Base-by-base conservation (phyloP, 1,140 invertebrate genomes). In the Saccostrea glomerata region DNA sequence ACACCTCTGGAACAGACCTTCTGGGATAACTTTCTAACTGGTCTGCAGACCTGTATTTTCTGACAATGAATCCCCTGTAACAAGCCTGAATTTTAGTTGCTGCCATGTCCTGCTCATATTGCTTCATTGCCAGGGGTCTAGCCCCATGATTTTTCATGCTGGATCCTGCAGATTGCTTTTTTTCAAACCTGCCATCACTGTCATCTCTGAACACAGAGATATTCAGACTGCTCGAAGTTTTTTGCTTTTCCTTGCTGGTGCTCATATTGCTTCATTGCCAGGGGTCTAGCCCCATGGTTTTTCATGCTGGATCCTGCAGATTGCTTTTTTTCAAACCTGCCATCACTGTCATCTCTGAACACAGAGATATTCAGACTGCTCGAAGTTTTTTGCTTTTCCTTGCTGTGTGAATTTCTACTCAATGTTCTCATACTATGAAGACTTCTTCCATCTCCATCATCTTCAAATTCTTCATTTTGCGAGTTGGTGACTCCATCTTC, bases 31-130 rank as follows among this genome's bases (percentile, higher is more conserved):
- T 63, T 82, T 83, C 73, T 87, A 70, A 36, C 84, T 94, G 92
- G 66, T 89, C 66, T 93, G 91, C 47, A 63, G 6, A 63, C 4
- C 58, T n/a, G 20, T 20, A 20, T 82, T 86, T 20, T 20, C 47
- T 40, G 7, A 47, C 73, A 87, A 96, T 95, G 91, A 97, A 97
- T 2, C 97, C 97, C 70, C 97, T 95, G 93, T 97, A 97, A 86
- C 96, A 96, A 54, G 97, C 97, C 93, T 97, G 97, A 85, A 97
- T 97, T 92, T 96, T 97, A 3, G 96, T 96, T 20, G 97, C 97
- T 30, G 97, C 97, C 88, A 94, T 89, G 23, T 55, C 73, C 40
- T 87, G 82, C 66, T 86, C 84, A 36, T 86, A 94, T n/a, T 63
- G 58, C 20, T 63, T 63, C 58, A 63, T 63, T 20, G 58, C 58